Base-by-base conservation (phyloP, 2,888 invertebrate species). In the Desoria tigrina region DNA sequence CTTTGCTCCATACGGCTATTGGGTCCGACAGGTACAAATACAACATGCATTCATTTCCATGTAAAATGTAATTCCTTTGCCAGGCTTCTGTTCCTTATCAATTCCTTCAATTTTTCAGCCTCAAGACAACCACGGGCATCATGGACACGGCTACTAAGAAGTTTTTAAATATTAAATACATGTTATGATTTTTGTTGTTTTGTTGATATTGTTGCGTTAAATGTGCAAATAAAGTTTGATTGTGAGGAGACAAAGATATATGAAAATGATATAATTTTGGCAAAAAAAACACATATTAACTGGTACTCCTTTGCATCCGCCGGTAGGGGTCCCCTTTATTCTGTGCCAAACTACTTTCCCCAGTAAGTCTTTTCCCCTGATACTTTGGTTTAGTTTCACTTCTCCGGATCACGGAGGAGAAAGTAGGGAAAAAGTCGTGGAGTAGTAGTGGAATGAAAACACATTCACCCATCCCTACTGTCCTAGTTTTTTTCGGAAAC, bases 1-100 rank as follows among this genome's bases (percentile, higher is more conserved):
- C 26, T 86, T 85, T 76, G 88, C 88, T 1, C 87, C 88, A 0
- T 87, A 88, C 85, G 88, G 88, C 2, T 88, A 85, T 78, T 88
- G 87, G 88, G 66, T 66, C 6, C 49, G 86, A 62, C 65, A 51
- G 51, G 51, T 51, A 7, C 9, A 18, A 18, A 49, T 7, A 18
- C n/a, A 11, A 49, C 18, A 11, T 49, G 7, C n/a, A 49, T 49
- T 7, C 18, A 49, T 7, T 49, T 49, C 21, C 49, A 49, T 18
- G 7, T 11, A 18, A 21, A 11, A 39, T 16, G 16, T 11, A 11
- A 39, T 11, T 39, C 39, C 9, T 39, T 11, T 11, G 9, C 39
- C 9, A 39, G 16, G 9, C 9, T 16, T 39, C 9, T 39, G 16
- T 11, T 39, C 39, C 9, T 11, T 16, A 39, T 39, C 39, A 39